Evolutionary conservation across 2,888 invertebrate genomes (phyloP).

Genomic region (Phragmatobia fuliginosa): DNA sequence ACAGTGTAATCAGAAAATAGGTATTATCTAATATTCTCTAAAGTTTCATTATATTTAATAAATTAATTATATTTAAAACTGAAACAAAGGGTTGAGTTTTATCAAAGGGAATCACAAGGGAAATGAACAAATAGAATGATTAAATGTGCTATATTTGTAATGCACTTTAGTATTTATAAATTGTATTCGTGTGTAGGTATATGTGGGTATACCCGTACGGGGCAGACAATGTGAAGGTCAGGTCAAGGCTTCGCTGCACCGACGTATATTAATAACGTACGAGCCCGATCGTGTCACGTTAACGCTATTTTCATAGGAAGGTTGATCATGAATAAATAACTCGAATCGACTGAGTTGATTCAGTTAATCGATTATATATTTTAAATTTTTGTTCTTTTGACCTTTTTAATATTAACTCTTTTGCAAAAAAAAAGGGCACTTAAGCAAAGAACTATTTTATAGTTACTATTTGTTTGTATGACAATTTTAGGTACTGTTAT

Average conservation of each 20-base stretch:
- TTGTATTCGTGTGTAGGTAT: constrained; percentile 39
- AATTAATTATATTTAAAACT: constrained; percentile 20
- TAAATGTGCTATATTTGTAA: constrained; percentile 48
- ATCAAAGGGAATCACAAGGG: constrained; percentile 35
- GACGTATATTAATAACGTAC: constrained; percentile 60
- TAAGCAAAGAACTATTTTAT: too few species aligned
- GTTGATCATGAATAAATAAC: constrained; percentile 35
- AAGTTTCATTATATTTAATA: neutral
- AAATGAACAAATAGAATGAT: constrained; percentile 47
- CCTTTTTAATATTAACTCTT: too few species aligned
- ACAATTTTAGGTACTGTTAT: too few species aligned
- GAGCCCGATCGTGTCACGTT: constrained; percentile 57
- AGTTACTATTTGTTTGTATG: too few species aligned
- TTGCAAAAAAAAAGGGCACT: too few species aligned
- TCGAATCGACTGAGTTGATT: constrained; percentile 41
- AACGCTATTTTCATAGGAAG: constrained; percentile 60
- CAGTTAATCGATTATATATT: constrained; percentile 24
- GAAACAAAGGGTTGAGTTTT: constrained; percentile 33
- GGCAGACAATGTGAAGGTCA: constrained; percentile 62
- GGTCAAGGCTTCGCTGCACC: constrained; percentile 77
- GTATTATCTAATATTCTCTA: neutral
- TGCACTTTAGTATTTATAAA: constrained; percentile 56
- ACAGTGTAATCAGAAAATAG: neutral
- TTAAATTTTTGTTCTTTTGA: too few species aligned
- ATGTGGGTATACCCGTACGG: constrained; percentile 30